Conservation (phyloP, 2,113 vertebrate genomes). For the Brienomyrus brachyistius region DNA sequence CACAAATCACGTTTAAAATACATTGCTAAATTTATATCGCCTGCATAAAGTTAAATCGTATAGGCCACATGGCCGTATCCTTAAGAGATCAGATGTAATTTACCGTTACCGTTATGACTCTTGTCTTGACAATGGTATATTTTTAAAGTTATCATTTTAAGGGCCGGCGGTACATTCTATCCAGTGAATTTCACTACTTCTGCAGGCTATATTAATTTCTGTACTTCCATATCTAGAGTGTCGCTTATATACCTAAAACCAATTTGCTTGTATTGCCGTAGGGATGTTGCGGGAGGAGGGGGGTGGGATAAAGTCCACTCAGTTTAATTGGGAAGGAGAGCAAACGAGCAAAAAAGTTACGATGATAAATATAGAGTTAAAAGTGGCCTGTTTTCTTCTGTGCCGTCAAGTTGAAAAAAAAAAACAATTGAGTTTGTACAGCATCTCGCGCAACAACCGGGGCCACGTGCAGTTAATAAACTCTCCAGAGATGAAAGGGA, state of each 20-base stretch:
- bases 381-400: slow-evolving; percentile 5
- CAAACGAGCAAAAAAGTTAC: not conserved
- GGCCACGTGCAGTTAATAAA: slow-evolving; percentile 24
- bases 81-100: not conserved
- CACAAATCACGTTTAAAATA: not conserved
- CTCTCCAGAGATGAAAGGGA: slow-evolving; percentile 14
- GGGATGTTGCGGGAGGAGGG: not conserved
- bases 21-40: not conserved
- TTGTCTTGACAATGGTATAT: not conserved
- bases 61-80: not conserved
- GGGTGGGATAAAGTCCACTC: not conserved
- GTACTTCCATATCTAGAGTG: not conserved
- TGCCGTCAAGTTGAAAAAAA: not conserved
- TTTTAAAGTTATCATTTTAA: not conserved
- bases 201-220: not conserved
- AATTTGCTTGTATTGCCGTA: not conserved
- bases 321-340: not conserved
- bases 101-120: not conserved
- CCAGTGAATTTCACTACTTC: not conserved
- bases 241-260: not conserved
- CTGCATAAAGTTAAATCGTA: not conserved
- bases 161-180: not conserved
- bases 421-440: not conserved
- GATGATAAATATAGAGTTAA: not conserved
- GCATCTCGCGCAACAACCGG: slow-evolving; percentile 6